Percentiles rank a stretch among this genome's conserved stretches.
Conservation (phyloP, 1,140 invertebrate genomes). For the Tigriopus japonicus region DNA sequence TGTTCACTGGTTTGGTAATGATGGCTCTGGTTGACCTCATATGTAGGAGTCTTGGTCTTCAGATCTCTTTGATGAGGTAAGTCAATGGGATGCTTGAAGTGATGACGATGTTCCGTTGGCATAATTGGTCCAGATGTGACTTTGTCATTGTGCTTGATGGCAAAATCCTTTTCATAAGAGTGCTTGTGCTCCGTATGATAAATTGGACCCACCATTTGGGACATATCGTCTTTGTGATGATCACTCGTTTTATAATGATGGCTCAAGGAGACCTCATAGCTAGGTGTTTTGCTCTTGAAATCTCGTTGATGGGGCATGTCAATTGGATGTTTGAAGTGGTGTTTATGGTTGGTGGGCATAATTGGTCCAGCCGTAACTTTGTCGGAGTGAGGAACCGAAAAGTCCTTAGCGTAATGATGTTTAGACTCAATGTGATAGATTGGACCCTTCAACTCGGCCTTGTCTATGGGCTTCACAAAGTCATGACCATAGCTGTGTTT, state of each 20-base stretch:
- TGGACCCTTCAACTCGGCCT: slow-evolving; percentile 6
- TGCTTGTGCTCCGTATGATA: slow-evolving; percentile 6
- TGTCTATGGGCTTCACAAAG: background rate
- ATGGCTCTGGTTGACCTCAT: slow-evolving; percentile 10
- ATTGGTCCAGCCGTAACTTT: background rate
- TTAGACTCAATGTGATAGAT: slow-evolving; percentile 8
- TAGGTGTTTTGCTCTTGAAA: background rate
- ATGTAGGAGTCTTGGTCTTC: background rate
- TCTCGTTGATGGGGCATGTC: slow-evolving; percentile 9
- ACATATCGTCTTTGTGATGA: slow-evolving; percentile 4
- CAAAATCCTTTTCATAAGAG: slow-evolving; percentile 6
- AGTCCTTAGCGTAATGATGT: slow-evolving; percentile 6
- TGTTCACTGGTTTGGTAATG: slow-evolving; percentile 8
- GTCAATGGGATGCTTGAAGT: slow-evolving; percentile 11
- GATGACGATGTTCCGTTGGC: background rate
- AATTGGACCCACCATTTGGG: slow-evolving; percentile 2
- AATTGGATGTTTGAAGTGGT: slow-evolving; percentile 12
- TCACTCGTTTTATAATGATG: slow-evolving; percentile 6
- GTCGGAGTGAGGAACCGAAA: background rate
- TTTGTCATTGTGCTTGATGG: background rate
- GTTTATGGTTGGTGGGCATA: background rate
- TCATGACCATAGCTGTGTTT: slow-evolving; percentile 12
- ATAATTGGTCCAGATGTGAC: background rate
- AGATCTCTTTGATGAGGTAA: slow-evolving; percentile 13
- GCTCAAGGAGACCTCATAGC: slow-evolving; percentile 1